Base-by-base conservation (phyloP, 2,888 invertebrate genomes). In the Sabellastarte sp. region DNA sequence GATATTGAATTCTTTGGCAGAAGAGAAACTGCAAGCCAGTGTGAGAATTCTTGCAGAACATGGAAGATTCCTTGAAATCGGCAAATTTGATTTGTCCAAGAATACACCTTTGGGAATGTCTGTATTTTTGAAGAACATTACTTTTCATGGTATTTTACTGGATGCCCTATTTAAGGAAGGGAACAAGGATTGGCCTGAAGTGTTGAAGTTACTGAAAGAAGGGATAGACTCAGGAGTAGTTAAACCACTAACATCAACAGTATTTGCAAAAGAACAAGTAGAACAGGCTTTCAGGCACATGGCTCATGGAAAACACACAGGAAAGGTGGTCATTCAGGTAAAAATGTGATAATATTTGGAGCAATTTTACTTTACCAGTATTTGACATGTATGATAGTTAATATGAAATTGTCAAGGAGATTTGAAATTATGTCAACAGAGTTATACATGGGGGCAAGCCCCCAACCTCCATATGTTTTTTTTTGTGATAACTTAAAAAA, bases 251-350 rank as follows among this genome's bases (percentile, higher is more conserved):
- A 92, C 92, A 24, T 88, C 90, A 56, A 93, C 93, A 3, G 90
- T 94, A 2, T 99, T 92, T 84, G 87, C 89, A 32, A 91, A 91
- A 77, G 89, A 90, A 75, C 92, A 96, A 86, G 89, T 94, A 29
- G 97, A 98, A 84, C 91, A 92, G 80, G 95, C 95, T 1, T 97
- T 95, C 88, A 80, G 88, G 72, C 95, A 88, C 85, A 97, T 98
- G 95, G 97, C 96, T 24, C 91, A 93, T 5, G 98, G 98, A 67
- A 95, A 93, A 84, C 98, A 98, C 85, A 94, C 97, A 77, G 98
- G 98, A 75, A 98, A 98, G 87, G 97, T 98, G 59, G 84, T 97
- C 59, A 85, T 98, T 72, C 92, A 95, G 77, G 84, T 85, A 69
- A 59, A 65, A 31, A n/a, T n/a, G n/a, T n/a, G n/a, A n/a, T n/a